These are phyloP conservation scores for Vulpes lagopus DNA, from an alignment of 2,113 vertebrate species.

Conservation along the genomic window DNA sequence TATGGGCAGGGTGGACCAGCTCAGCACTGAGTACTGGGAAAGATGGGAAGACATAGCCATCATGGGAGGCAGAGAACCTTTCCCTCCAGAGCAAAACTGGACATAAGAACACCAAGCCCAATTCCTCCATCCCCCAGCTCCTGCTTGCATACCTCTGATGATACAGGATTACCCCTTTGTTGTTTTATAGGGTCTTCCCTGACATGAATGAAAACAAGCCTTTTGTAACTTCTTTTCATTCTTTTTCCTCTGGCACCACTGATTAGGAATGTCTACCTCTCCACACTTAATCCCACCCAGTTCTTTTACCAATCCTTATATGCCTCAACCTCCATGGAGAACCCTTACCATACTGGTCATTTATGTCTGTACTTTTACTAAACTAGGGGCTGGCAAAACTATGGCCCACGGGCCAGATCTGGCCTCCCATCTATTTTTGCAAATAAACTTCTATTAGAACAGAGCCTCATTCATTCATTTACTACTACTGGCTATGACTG, in stretches of 20 bases:
- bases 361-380: neutral
- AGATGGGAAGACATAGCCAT: neutral
- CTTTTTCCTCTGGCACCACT: neutral
- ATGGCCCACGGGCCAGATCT: neutral
- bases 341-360: neutral
- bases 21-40: neutral
- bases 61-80: neutral
- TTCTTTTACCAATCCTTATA: neutral
- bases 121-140: neutral
- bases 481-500: neutral
- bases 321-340: neutral
- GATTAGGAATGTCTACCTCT: neutral
- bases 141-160: neutral
- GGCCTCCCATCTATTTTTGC: neutral
- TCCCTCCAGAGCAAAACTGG: neutral
- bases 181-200: neutral
- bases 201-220: neutral
- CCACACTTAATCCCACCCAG: neutral
- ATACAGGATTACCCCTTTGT: neutral
- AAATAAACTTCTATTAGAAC: constrained; percentile 28
- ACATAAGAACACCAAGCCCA: neutral
- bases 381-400: neutral
- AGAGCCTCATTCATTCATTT: neutral
- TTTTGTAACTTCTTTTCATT: neutral
- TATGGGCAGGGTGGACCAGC: neutral